Percentiles rank a stretch among this genome's conserved stretches.
These are phyloP conservation scores for Cynodonichthys magdalenae DNA, from an alignment of 2,797 vertebrate species.

Conservation along the genomic window DNA sequence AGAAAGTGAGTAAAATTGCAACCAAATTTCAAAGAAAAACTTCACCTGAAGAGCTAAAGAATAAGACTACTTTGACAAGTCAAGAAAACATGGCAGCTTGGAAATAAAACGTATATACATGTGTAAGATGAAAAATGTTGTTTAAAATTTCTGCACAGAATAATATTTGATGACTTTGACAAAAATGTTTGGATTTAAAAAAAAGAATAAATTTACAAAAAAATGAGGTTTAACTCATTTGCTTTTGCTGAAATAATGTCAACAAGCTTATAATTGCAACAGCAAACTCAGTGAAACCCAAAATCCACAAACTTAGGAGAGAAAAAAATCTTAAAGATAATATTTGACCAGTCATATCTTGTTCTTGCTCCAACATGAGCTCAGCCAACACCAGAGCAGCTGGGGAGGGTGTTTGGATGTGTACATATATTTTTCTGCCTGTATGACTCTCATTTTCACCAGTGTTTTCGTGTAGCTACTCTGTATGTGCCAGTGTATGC, in stretches of 20 bases:
- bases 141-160: background rate
- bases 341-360: constrained; percentile 77
- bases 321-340: constrained; percentile 68
- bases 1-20: too few species aligned
- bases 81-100: background rate
- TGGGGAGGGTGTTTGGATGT: constrained; percentile 31
- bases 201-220: constrained; percentile 35
- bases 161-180: background rate
- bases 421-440: constrained; percentile 21
- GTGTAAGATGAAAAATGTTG: too few species aligned
- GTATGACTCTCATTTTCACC: constrained; percentile 17
- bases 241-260: constrained; percentile 72
- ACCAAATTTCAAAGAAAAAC: background rate
- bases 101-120: background rate
- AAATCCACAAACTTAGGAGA: constrained; percentile 68
- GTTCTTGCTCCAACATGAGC: constrained; percentile 59
- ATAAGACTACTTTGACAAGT: background rate
- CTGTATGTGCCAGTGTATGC: constrained; percentile 3
- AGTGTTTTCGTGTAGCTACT: constrained; percentile 16
- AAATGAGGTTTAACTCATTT: constrained; percentile 68
- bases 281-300: constrained; percentile 69
- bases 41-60: background rate
- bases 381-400: constrained; percentile 38
- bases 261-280: constrained; percentile 75
- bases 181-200: background rate